Conservation (phyloP, 1,140 invertebrate species). For the Halesus radiatus region DNA sequence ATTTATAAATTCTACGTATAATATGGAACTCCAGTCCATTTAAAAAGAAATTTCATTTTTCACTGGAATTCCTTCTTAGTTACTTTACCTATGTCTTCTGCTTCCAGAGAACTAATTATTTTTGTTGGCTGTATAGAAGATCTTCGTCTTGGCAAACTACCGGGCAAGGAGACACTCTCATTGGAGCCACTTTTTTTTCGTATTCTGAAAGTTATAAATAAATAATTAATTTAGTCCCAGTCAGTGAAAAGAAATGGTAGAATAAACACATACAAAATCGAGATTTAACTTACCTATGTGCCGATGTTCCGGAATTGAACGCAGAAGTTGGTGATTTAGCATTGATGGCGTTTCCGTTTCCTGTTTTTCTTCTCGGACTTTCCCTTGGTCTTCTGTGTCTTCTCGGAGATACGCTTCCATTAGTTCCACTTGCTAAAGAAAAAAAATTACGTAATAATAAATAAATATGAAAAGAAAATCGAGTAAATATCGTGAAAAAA, state of each 20-base stretch:
- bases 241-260: too few relatives aligned
- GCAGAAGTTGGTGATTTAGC: conserved; percentile 68
- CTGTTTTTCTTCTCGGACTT: conserved; percentile 76
- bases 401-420: conserved; percentile 68
- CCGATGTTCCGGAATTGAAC: conserved; percentile 43
- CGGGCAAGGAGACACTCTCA: conserved; percentile 74
- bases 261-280: background rate
- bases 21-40: too few relatives aligned
- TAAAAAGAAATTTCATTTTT: too few relatives aligned
- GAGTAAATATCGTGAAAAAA: background rate
- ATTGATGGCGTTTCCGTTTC: conserved; percentile 65
- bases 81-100: conserved; percentile 67
- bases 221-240: background rate
- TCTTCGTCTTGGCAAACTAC: conserved; percentile 76
- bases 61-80: too few relatives aligned
- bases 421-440: conserved; percentile 56
- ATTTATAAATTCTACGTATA: too few relatives aligned
- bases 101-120: conserved; percentile 68
- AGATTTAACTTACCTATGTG: conserved; percentile 43
- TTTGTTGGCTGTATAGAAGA: conserved; percentile 71
- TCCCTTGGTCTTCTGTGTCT: conserved; percentile 77
- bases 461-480: background rate
- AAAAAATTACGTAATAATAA: background rate
- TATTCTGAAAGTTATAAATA: conserved; percentile 58
- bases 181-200: conserved; percentile 69